A percentile compares a stretch with the other conserved stretches of the same genome.
Conservation (phyloP, 1,140 invertebrate genomes). For the Gonatopus flavifemur region DNA sequence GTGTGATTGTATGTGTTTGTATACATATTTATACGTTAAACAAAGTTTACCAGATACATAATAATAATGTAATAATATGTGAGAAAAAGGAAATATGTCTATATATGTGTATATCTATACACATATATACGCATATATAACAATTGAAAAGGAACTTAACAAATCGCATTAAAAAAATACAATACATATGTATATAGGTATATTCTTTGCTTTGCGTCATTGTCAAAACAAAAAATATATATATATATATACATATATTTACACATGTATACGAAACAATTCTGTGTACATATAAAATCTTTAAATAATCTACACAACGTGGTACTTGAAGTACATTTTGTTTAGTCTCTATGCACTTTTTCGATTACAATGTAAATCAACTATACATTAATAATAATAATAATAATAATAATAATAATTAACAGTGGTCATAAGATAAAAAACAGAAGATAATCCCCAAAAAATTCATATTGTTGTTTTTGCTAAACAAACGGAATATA, state of each 20-base stretch:
- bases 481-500: slow-evolving; percentile 18
- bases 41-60: slow-evolving; percentile 1
- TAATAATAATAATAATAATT: slow-evolving; percentile 40
- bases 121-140: slow-evolving; percentile 35
- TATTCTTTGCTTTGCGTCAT: too few relatives aligned
- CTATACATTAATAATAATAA: slow-evolving; percentile 30
- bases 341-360: slow-evolving; percentile 1
- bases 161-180: slow-evolving; percentile 48
- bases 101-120: slow-evolving; percentile 29
- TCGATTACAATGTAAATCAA: slow-evolving; percentile 31
- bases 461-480: too few relatives aligned
- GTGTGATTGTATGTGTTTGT: neutral
- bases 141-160: slow-evolving; percentile 46
- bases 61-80: slow-evolving; percentile 1
- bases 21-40: neutral
- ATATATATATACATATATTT: slow-evolving; percentile 11
- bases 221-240: too few relatives aligned
- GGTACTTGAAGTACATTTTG: slow-evolving; percentile 9
- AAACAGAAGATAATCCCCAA: slow-evolving; percentile 1
- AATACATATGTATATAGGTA: slow-evolving; percentile 30
- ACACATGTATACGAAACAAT: slow-evolving; percentile 33
- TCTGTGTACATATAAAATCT: slow-evolving; percentile 49
- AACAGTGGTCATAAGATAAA: slow-evolving; percentile 25
- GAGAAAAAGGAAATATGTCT: neutral
- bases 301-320: slow-evolving; percentile 42